Base-by-base conservation (phyloP, 1,140 invertebrate genomes). In the Euwallacea similis region DNA sequence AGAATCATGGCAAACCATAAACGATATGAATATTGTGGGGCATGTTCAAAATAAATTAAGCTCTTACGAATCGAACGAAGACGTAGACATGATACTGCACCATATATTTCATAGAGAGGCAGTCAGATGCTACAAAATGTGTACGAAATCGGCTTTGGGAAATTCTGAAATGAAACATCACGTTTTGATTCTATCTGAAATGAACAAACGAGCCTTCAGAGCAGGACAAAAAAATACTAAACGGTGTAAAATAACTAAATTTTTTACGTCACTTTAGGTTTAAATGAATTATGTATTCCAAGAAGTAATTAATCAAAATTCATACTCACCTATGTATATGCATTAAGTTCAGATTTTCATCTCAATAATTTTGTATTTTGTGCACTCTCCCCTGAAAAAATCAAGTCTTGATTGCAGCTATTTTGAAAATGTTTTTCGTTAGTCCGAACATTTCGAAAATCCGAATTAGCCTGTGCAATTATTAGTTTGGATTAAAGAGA, bases 211-310 rank as follows among this genome's bases (percentile, higher is more conserved):
- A 15, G 13, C 53, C 7, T 15, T 11, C 7, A 55, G 15, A 7
- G 8, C 15, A 15, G 7, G 15, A 15, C 8, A 55, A 55, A 15
- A 8, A 55, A 55, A 55, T 15, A 15, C 15, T 8, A 55, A 55
- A 55, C 53, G 15, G 13, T 9, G 7, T 15, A 55, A 55, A 15
- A 55, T 55, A 7, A 55, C 53, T 11, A 15, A 55, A 7, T 55
- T 55, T 55, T 55, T 8, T 55, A 55, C 53, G 15, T 46, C 44
- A 46, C n/a, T n/a, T n/a, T n/a, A n/a, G n/a, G n/a, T n/a, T n/a
- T n/a, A n/a, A n/a, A n/a, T n/a, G n/a, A n/a, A n/a, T n/a, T n/a
- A n/a, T n/a, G n/a, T n/a, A n/a, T n/a, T n/a, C n/a, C n/a, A n/a
- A n/a, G n/a, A n/a, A n/a, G n/a, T n/a, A n/a, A n/a, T n/a, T n/a